Base-by-base conservation (phyloP, 2,888 invertebrate species). In the Hoplodrina blanda region DNA sequence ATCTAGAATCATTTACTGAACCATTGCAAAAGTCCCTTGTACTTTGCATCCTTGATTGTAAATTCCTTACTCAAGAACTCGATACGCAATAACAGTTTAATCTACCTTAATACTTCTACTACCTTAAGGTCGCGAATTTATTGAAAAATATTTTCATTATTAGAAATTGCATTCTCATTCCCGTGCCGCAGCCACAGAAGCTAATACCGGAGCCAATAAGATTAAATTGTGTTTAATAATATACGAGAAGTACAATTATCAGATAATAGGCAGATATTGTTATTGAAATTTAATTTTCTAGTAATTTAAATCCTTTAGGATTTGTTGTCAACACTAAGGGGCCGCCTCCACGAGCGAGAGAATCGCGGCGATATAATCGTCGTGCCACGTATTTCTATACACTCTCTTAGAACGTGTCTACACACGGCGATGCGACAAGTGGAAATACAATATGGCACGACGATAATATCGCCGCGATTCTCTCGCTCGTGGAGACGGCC, bases 211-310 rank as follows among this genome's bases (percentile, higher is more conserved):
- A 50, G 11, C 17, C 37, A 61, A 37, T 53, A 19, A 25, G 11
- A 64, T 70, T 59, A 54, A 76, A 76, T 37, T 49, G 41, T 37
- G 46, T 57, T 55, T 30, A 81, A 25, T 49, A 55, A 64, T 57
- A 59, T 25, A 49, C 46, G 30, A 63, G 7, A 44, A 63, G n/a
- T 37, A 37, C 20, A 20, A 68, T 60, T 15, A 49, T 52, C 20
- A 33, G 49, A 37, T 52, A 41, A 25, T 65, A 62, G 49, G 55
- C n/a, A 41, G n/a, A 56, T 37, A 62, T 49, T 78, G 52, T 49
- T 44, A 71, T 20, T 44, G 33, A 60, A 62, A 62, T 62, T 81
- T 4, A 25, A 64, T 62, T 81, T 60, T 37, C 20, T 10, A 44
- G 19, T 53, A 33, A 7, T 41, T 60, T 53, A 4, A 52, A 65